These are phyloP conservation scores for Chamaea fasciata DNA, from an alignment of 2,113 vertebrate genomes.

Conservation along the genomic window DNA sequence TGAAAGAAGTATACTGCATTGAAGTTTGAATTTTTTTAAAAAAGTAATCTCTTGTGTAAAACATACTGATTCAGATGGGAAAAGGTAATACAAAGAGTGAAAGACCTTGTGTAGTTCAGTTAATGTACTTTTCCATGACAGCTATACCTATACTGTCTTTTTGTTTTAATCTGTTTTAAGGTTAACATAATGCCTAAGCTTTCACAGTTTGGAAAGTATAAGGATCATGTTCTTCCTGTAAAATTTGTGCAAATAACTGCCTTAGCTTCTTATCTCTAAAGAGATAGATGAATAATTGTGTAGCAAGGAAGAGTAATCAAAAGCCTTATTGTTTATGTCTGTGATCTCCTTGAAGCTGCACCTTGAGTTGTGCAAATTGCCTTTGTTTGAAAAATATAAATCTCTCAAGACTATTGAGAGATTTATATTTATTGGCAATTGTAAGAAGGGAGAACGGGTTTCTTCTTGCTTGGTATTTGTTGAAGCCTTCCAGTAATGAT, in stretches of 20 bases:
- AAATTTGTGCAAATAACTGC: not conserved
- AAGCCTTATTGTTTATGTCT: not conserved
- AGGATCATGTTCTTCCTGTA: not conserved
- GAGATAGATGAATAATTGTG: not conserved
- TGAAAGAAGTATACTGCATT: not conserved
- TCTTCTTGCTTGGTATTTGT: not conserved
- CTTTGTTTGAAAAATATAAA: not conserved
- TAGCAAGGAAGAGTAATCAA: not conserved
- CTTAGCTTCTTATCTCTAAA: not conserved
- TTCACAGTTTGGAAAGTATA: not conserved
- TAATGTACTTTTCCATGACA: not conserved
- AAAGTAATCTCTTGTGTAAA: not conserved
- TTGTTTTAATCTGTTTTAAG: not conserved
- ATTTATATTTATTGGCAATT: not conserved
- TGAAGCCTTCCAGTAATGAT: not conserved
- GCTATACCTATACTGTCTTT: not conserved
- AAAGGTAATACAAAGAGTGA: not conserved
- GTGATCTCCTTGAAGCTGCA: not conserved
- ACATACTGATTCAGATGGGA: not conserved
- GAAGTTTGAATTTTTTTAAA: not conserved
- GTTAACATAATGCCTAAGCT: not conserved
- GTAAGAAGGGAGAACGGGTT: not conserved
- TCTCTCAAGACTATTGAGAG: not conserved
- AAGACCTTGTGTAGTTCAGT: not conserved
- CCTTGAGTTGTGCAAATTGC: not conserved